Evolutionary conservation across 1,140 invertebrate species (phyloP).

Genomic region (Papilio aristodemus): DNA sequence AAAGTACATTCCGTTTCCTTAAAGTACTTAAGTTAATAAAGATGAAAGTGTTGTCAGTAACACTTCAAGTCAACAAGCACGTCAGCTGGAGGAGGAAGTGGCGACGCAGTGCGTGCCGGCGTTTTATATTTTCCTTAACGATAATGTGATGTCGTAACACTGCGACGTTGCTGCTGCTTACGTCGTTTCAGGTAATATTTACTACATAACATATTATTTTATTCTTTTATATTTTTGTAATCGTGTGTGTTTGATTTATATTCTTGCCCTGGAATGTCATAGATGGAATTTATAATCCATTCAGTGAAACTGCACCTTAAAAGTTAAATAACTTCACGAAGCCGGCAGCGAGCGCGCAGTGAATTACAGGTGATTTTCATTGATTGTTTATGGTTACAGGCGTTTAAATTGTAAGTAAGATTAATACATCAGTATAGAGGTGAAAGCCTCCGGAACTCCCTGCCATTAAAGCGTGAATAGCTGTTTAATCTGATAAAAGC

Average conservation of each 20-base stretch:
- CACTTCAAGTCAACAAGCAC: slow-evolving; percentile 7
- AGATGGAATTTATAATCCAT: too few relatives aligned
- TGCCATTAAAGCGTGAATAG: slow-evolving; percentile 16
- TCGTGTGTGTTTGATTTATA: too few relatives aligned
- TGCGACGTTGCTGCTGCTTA: neutral
- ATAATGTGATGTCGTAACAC: slow-evolving; percentile 6
- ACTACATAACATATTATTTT: neutral
- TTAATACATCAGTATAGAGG: slow-evolving; percentile 12
- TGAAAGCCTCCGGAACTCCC: slow-evolving; percentile 15
- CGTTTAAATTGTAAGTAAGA: slow-evolving; percentile 13
- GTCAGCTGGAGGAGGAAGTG: neutral
- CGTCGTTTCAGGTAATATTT: slow-evolving; percentile 4
- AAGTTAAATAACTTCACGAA: neutral
- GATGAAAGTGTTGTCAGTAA: neutral
- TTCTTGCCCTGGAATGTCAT: too few relatives aligned
- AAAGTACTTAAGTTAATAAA: neutral
- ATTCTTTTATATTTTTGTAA: neutral
- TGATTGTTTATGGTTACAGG: slow-evolving; percentile 19
- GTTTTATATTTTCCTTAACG: slow-evolving; percentile 22
- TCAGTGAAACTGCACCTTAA: neutral
- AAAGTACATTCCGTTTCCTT: neutral
- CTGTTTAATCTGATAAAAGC: slow-evolving; percentile 10
- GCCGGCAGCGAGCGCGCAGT: neutral
- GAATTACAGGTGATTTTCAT: slow-evolving; percentile 19
- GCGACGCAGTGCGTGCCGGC: neutral